phyloP scores from a whole-genome alignment of 2,797 vertebrate species.

The Megalops cyprinoides region DNA sequence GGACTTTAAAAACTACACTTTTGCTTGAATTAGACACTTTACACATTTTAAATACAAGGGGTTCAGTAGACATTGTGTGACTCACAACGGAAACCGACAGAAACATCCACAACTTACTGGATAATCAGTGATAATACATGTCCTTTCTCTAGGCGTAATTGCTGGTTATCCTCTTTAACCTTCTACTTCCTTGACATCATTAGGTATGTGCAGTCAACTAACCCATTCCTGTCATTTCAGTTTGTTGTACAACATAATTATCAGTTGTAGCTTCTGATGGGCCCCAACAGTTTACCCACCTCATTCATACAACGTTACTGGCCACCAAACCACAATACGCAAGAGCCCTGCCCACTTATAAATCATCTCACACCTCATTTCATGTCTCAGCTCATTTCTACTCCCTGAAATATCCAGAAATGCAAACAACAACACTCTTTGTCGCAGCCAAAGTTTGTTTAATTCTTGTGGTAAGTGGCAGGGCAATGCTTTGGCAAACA shows the following conservation, averaged over 20 bases:
- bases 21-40: not conserved
- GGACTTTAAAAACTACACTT: not conserved
- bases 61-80: not conserved
- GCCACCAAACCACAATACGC: conserved; percentile 67
- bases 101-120: not conserved
- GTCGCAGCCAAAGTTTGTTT: not conserved
- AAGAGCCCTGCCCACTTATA: conserved; percentile 57
- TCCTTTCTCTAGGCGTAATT: not conserved
- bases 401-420: conserved; percentile 36
- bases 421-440: not conserved
- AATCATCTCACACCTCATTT: conserved; percentile 52
- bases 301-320: conserved; percentile 65
- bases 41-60: not conserved
- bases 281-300: conserved; percentile 61
- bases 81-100: not conserved
- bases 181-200: conserved; percentile 44
- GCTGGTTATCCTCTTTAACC: not conserved
- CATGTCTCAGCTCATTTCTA: conserved; percentile 45
- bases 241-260: conserved; percentile 60
- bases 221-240: conserved; percentile 56
- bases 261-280: conserved; percentile 58
- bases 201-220: conserved; percentile 38
- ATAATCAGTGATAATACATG: not conserved
- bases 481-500: not conserved
- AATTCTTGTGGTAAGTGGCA: conserved; percentile 13